Evolutionary conservation across 2,113 vertebrate species (phyloP), one percentile per base, ranked within the genome.

Genomic region (Pseudopipra pipra): DNA sequence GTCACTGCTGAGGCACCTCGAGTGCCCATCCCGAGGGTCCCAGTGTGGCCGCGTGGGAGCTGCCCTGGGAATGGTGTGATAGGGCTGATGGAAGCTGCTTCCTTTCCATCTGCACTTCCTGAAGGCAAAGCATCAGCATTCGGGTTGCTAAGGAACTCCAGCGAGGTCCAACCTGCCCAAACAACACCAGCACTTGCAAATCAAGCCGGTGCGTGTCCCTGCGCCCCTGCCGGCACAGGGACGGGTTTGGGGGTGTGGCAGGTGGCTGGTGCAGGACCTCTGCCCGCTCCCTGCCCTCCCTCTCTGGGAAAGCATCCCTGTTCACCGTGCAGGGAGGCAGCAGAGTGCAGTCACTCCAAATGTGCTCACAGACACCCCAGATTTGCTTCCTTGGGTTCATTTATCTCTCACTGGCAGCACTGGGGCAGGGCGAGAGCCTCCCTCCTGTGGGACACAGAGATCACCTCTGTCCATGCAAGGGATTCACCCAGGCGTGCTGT

Each of bases 1-100:
- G 47, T 39, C 58, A 7, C 25, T 20, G 72, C 59, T 37, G 70
- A 35, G 77, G 31, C 13, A 11, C 13, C 16, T 9, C 0, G 1
- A 39, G 39, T 0, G 0, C 17, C 52, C 3, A 30, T 35, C n/a
- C 47, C 0, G 0, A 33, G 17, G 37, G 5, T 46, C 44, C 20
- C 5, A 2, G 8, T 0, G 4, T 4, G 11, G 19, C 16, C 14
- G 31, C 73, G 43, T 27, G 5, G 46, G 46, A 62, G 31, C 54
- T 39, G 37, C 44, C 55, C 15, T 4, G 8, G 56, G 56, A 15
- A 14, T 35, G 56, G 20, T 21, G 56, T 22, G 22, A 24, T 10
- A 35, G 51, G 37, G 51, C 51, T 80, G 77, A 44, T 46, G 61
- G 77, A 81, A 59, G 61, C 23, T 28, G 28, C 23, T 46, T 67